A percentile compares a stretch with the other conserved stretches of the same genome.
Conservation (phyloP, 2,113 vertebrate genomes). For the Tragulus kanchil region DNA sequence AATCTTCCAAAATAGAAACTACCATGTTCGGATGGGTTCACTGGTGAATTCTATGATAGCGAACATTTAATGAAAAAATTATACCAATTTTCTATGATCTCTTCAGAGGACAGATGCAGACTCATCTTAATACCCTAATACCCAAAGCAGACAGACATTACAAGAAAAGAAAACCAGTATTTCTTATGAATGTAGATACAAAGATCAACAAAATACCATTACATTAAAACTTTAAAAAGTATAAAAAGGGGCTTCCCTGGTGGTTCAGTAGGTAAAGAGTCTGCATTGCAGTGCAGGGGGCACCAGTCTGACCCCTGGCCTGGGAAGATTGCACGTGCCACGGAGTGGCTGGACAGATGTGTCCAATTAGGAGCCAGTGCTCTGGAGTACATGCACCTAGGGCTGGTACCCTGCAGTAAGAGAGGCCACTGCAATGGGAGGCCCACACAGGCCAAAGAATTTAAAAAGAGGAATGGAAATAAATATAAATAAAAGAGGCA, state of each 20-base stretch:
- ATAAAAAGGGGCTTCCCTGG: background rate
- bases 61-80: background rate
- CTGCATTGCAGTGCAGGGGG: too few species aligned
- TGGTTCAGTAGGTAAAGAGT: too few species aligned
- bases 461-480: too few species aligned
- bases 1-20: background rate
- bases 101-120: background rate
- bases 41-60: background rate
- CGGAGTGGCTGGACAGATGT: too few species aligned
- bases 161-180: background rate
- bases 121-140: background rate
- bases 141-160: background rate
- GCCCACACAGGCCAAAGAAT: too few species aligned
- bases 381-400: too few species aligned
- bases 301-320: too few species aligned
- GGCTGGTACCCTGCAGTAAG: too few species aligned
- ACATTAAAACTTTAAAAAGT: background rate
- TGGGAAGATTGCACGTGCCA: too few species aligned
- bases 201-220: background rate
- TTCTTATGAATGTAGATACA: background rate
- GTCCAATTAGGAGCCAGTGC: too few species aligned
- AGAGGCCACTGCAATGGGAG: too few species aligned
- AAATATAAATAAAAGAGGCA: too few species aligned
- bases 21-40: background rate
- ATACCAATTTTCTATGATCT: background rate